Conservation (phyloP, 2,113 vertebrate genomes). For the Vidua chalybeata region DNA sequence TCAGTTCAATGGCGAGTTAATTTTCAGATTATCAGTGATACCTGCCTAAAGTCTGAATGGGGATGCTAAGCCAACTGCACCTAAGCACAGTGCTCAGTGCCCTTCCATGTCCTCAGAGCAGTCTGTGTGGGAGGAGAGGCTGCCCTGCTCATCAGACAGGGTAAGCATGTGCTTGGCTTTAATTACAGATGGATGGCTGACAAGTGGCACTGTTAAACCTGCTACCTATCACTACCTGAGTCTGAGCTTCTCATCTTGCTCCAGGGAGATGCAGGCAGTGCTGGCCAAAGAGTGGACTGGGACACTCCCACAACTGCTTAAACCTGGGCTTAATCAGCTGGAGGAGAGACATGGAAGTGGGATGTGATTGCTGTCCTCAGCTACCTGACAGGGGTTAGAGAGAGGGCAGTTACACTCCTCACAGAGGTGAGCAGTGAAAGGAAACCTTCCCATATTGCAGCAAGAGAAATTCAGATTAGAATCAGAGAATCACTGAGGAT, state of each 20-base stretch:
- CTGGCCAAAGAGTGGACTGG: rapidly evolving
- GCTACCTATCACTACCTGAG: neutral
- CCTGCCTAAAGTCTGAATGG: neutral
- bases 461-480: neutral
- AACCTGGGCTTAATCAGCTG: neutral
- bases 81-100: rapidly evolving
- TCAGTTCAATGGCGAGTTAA: neutral
- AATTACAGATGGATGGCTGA: neutral
- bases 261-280: neutral
- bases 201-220: neutral
- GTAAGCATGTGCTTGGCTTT: neutral
- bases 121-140: neutral
- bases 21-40: neutral
- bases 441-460: neutral
- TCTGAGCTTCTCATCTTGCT: neutral
- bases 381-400: neutral
- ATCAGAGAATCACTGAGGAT: neutral
- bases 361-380: neutral
- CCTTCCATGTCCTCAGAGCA: neutral
- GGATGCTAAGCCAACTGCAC: neutral
- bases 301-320: neutral
- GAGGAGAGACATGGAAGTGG: neutral
- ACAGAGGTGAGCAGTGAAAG: neutral
- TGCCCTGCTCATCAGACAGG: neutral
- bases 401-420: neutral